Conservation (phyloP, 2,888 invertebrate genomes). For the Leptothorax acervorum region DNA sequence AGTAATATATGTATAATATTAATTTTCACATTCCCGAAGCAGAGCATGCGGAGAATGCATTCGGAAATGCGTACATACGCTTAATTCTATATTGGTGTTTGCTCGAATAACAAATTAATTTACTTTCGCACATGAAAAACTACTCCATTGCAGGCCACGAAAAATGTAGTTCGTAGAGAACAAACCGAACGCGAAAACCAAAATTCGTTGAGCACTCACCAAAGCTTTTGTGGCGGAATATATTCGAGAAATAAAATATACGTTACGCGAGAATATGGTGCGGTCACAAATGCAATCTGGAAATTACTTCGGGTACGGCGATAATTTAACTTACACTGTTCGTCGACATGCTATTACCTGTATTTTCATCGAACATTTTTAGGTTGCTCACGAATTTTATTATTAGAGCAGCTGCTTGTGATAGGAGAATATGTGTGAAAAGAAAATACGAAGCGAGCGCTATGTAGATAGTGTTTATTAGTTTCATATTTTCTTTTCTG, state of each 20-base stretch:
- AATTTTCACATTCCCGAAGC: not conserved
- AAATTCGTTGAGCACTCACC: slow-evolving; percentile 43
- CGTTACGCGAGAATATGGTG: slow-evolving; percentile 41
- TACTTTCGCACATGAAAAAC: slow-evolving; percentile 9
- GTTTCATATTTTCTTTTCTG: not conserved
- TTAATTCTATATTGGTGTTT: not conserved
- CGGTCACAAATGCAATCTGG: slow-evolving; percentile 43
- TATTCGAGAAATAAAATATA: slow-evolving; percentile 28
- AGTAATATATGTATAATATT: not conserved
- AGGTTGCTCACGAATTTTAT: slow-evolving; percentile 14
- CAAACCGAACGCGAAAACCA: slow-evolving; percentile 20
- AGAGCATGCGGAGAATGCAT: not conserved
- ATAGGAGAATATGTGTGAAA: slow-evolving; percentile 8
- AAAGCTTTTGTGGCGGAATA: slow-evolving; percentile 9
- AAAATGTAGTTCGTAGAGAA: slow-evolving; percentile 9
- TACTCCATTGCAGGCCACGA: not conserved
- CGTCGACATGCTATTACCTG: slow-evolving; percentile 3
- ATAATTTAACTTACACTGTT: slow-evolving; percentile 42
- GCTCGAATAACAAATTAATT: slow-evolving; percentile 20
- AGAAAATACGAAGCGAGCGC: slow-evolving; percentile 9
- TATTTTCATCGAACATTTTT: slow-evolving; percentile 40
- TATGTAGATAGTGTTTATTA: not conserved
- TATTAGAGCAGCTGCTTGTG: slow-evolving; percentile 34
- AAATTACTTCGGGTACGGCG: slow-evolving; percentile 37
- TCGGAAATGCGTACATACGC: not conserved